phyloP scores from a whole-genome alignment of 2,113 vertebrate genomes.

The Myotis davidii region DNA sequence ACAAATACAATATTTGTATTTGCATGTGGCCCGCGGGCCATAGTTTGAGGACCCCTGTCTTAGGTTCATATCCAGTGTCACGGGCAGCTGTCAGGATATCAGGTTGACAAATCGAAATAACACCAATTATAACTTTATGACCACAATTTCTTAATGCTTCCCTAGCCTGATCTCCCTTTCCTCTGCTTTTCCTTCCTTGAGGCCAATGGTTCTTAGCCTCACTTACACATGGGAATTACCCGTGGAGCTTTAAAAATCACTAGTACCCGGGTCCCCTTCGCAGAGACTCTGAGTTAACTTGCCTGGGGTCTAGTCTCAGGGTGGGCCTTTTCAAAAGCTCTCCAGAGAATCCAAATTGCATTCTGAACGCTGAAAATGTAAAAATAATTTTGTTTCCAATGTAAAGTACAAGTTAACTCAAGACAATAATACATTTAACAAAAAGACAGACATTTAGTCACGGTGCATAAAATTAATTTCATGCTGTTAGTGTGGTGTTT shows the following conservation, averaged over 20 bases:
- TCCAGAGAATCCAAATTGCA: background rate
- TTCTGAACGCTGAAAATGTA: background rate
- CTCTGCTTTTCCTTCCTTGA: background rate
- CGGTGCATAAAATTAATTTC: background rate
- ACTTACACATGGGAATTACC: background rate
- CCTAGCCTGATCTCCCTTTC: too few relatives aligned
- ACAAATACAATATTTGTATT: too few relatives aligned
- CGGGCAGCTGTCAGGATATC: background rate
- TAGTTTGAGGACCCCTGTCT: background rate
- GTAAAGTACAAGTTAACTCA: background rate
- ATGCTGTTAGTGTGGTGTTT: background rate
- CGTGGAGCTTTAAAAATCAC: background rate
- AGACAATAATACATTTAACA: background rate
- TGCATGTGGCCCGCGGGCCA: too few relatives aligned
- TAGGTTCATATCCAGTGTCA: background rate
- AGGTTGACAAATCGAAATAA: background rate
- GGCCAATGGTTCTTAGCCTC: background rate
- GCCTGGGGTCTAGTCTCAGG: background rate
- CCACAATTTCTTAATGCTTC: background rate
- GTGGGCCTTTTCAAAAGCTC: background rate
- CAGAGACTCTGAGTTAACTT: background rate
- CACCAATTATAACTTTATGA: background rate
- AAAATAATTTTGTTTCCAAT: constrained; percentile 46
- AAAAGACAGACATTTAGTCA: constrained; percentile 4
- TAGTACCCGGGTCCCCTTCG: background rate